These are phyloP conservation scores for Lithophane ornitopus DNA, from an alignment of 2,888 invertebrate genomes.

Conservation along the genomic window DNA sequence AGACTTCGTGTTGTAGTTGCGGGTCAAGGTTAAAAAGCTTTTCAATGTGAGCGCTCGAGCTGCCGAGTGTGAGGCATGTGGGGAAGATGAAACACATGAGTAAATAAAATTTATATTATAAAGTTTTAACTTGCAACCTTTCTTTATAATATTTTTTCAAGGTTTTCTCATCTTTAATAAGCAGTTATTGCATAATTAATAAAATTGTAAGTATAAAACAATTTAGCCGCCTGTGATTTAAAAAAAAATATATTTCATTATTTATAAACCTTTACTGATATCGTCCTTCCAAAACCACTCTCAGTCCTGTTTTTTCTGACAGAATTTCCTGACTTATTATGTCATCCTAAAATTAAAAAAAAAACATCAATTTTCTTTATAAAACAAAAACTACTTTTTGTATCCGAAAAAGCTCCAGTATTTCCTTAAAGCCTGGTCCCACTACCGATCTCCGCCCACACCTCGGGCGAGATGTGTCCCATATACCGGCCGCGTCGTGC, in stretches of 20 bases:
- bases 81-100: conserved; percentile 10
- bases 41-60: conserved; percentile 32
- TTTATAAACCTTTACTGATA: neutral
- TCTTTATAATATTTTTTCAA: neutral
- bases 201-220: neutral
- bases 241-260: neutral
- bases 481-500: conserved; percentile 62
- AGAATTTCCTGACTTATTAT: neutral
- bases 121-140: neutral
- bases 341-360: neutral
- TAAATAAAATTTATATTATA: neutral
- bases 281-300: neutral
- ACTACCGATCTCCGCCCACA: conserved; percentile 60
- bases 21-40: conserved; percentile 39
- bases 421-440: conserved; percentile 27
- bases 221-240: neutral
- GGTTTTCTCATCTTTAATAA: neutral
- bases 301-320: neutral
- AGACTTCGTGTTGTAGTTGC: conserved; percentile 11
- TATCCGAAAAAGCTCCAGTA: neutral
- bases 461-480: conserved; percentile 65
- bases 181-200: neutral
- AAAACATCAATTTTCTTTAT: neutral
- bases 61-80: neutral
- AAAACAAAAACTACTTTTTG: neutral